A percentile compares a stretch with the other conserved stretches of the same genome.
Evolutionary conservation across 2,113 vertebrate genomes (phyloP).

Genomic region (Bagarius yarrelli): DNA sequence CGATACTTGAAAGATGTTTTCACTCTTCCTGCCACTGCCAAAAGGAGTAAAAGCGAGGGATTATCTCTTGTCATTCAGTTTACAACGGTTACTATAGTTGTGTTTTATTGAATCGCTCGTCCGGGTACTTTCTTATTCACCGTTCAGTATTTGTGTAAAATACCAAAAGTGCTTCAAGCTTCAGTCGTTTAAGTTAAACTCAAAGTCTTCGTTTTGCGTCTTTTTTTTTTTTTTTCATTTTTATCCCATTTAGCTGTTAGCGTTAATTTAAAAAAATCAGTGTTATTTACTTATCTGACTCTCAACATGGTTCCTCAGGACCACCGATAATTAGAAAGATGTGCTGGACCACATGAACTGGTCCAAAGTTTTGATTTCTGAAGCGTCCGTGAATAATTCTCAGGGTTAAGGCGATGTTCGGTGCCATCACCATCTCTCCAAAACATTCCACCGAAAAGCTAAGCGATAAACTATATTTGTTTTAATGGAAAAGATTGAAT

Average conservation of each 20-base stretch:
- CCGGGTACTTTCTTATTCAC: not conserved
- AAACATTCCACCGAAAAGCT: slow-evolving; percentile 21
- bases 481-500: not conserved
- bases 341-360: not conserved
- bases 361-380: slow-evolving; percentile 17
- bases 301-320: slow-evolving; percentile 7
- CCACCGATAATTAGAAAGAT: not conserved
- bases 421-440: slow-evolving; percentile 20
- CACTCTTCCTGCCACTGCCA: slow-evolving; percentile 30
- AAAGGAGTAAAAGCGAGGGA: slow-evolving; percentile 1
- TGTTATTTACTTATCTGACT: not conserved
- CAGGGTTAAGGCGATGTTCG: slow-evolving; percentile 31
- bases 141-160: slow-evolving; percentile 27
- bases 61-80: slow-evolving; percentile 11
- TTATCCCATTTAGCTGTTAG: not conserved
- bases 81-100: not conserved
- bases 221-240: not conserved
- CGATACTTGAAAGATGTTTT: not conserved
- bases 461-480: not conserved
- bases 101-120: slow-evolving; percentile 8
- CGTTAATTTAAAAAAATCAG: not conserved
- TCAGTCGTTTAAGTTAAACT: not conserved
- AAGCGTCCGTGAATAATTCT: slow-evolving; percentile 34
- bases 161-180: slow-evolving; percentile 47
- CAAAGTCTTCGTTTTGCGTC: not conserved